Base-by-base conservation (phyloP, 2,113 vertebrate species). In the Romanogobio albipinnatus region DNA sequence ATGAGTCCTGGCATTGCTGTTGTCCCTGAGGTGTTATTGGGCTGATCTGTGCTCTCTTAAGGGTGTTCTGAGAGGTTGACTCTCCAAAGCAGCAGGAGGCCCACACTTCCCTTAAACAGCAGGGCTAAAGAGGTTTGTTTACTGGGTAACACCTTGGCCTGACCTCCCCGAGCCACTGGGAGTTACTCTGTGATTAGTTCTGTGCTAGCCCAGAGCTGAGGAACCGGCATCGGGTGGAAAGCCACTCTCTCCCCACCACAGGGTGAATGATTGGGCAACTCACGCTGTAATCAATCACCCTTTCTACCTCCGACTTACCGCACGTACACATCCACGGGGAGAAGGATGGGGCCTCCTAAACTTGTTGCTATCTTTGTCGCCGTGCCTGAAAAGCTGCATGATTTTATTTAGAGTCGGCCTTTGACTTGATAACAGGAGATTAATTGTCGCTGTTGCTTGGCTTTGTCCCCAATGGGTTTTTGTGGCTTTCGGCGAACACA, bases 111-210 rank as follows among this genome's bases (percentile, higher is more conserved):
- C 85, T 92, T 94, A 91, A 92, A 91, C 89, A 91, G 84, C 85
- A 53, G 89, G 92, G 93, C 91, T 94, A 94, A 94, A 93, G 92
- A 94, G 93, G 91, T 93, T 94, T 94, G 92, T 95, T 94, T 93
- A 94, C 90, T 90, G 89, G 91, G 85, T 89, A 88, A 90, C 93
- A 93, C 92, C 86, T 94, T 93, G 91, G 88, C 81, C 89, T 92
- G 92, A 94, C 94, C 94, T 92, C 92, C 43, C 83, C 62, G 88
- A 75, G 90, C 92, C 90, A 49, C 88, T 76, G 87, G 91, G 90
- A 92, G 83, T 88, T 80, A 86, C 89, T 73, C 81, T 89, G 82
- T 94, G 93, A 94, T 94, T 94, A 93, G 91, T 89, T 82, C 74
- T 88, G 91, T 86, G 92, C 92, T 90, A 84, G 90, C 39, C 86